Percentiles rank a stretch among this genome's conserved stretches.
These are phyloP conservation scores for Brachyptera putata DNA, from an alignment of 2,888 invertebrate species.

Conservation along the genomic window DNA sequence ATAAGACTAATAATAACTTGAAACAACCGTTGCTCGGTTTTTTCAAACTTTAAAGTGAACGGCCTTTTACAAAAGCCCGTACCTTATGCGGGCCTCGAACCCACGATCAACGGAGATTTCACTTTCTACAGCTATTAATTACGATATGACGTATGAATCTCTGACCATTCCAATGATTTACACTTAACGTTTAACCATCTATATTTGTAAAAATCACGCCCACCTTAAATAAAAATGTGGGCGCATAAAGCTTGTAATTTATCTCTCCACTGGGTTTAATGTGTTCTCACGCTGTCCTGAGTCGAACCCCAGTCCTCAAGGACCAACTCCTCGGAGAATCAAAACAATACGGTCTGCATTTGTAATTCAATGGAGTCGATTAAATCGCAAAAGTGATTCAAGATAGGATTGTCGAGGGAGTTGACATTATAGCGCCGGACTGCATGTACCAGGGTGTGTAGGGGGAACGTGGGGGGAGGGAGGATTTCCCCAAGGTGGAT, in stretches of 20 bases:
- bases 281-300: neutral
- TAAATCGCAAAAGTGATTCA: conserved; percentile 4
- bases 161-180: neutral
- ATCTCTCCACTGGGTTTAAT: no score
- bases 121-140: no score
- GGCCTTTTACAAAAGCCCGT: no score
- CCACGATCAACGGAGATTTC: no score
- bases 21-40: no score
- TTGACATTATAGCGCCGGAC: conserved; percentile 3
- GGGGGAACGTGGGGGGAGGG: neutral
- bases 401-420: neutral
- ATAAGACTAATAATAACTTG: no score
- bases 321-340: neutral
- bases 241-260: no score
- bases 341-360: conserved; percentile 7
- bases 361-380: conserved; percentile 6
- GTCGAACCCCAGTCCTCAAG: neutral
- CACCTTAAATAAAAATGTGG: no score
- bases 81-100: no score
- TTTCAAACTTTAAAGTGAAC: no score
- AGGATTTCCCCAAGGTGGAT: neutral
- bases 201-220: no score
- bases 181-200: neutral
- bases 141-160: no score
- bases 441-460: neutral